These are phyloP conservation scores for Mormoops blainvillei DNA, from an alignment of 2,113 vertebrate genomes.

Conservation along the genomic window DNA sequence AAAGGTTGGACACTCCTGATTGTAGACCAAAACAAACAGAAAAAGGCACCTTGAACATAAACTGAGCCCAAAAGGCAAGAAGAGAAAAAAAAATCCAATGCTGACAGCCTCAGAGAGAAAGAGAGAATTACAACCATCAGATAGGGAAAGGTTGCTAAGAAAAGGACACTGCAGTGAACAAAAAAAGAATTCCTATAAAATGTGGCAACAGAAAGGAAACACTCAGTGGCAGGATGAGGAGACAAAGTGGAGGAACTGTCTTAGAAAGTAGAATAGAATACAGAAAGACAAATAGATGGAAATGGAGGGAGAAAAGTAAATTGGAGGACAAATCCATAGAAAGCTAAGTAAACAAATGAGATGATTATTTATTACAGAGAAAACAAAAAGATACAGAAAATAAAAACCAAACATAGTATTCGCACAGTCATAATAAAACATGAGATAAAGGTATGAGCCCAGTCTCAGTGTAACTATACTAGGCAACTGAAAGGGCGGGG, in stretches of 20 bases:
- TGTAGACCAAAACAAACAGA: not conserved
- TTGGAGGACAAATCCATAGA: not conserved
- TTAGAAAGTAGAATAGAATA: not conserved
- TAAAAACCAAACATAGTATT: not conserved
- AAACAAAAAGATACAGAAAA: not conserved
- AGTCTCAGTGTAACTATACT: not conserved
- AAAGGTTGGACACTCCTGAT: too few relatives aligned
- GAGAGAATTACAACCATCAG: not conserved
- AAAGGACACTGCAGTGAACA: not conserved
- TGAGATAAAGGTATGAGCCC: not conserved
- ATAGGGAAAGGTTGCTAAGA: not conserved
- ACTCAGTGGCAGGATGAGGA: not conserved
- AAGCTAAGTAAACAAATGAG: not conserved
- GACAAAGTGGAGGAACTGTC: not conserved
- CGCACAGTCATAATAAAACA: not conserved
- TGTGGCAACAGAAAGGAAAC: not conserved
- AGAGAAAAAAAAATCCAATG: not conserved
- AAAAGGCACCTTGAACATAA: not conserved
- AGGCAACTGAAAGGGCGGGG: not conserved
- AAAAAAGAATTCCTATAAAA: not conserved
- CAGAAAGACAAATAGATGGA: not conserved
- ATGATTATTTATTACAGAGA: not conserved
- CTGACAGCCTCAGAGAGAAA: not conserved
- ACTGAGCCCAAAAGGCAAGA: not conserved
- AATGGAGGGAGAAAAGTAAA: not conserved